A percentile compares a stretch with the other conserved stretches of the same genome.
Evolutionary conservation across 2,888 invertebrate species (phyloP).

Genomic region (Cryptus viduatorius): DNA sequence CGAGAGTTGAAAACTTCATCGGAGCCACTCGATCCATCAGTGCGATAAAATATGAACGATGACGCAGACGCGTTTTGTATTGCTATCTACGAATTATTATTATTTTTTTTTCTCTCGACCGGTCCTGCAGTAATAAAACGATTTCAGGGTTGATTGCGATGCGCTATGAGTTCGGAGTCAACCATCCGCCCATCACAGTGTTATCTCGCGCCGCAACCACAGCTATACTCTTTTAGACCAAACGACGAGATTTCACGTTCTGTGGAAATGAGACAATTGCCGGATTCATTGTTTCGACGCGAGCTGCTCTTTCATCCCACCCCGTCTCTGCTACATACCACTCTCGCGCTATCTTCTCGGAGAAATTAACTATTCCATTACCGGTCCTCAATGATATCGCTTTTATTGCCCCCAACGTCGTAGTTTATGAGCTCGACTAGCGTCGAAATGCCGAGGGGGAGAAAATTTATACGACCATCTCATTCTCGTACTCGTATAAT

Average conservation of each 20-base stretch:
- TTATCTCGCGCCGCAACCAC: not conserved
- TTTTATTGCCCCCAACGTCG: slow-evolving; percentile 58
- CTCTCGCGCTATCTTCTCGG: slow-evolving; percentile 21
- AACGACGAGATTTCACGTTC: slow-evolving; percentile 10
- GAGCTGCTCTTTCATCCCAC: not conserved
- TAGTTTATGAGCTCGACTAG: slow-evolving; percentile 52
- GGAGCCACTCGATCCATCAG: slow-evolving; percentile 2
- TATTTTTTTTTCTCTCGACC: not conserved
- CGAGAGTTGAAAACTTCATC: slow-evolving; percentile 11
- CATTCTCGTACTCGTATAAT: slow-evolving; percentile 14
- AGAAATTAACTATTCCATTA: slow-evolving; percentile 66
- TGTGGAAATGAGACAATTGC: slow-evolving; percentile 53
- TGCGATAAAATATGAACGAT: slow-evolving; percentile 30
- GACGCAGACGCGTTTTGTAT: not conserved
- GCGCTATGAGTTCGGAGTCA: not conserved
- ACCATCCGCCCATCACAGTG: not conserved
- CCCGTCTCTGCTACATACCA: not conserved
- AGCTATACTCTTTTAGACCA: slow-evolving; percentile 4
- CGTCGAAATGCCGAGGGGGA: slow-evolving; percentile 36
- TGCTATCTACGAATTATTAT: slow-evolving; percentile 24
- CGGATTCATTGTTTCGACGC: slow-evolving; percentile 42
- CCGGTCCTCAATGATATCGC: slow-evolving; percentile 60
- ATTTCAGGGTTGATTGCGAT: not conserved
- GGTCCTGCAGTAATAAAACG: not conserved
- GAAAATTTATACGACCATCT: slow-evolving; percentile 36